phyloP scores from a whole-genome alignment of 2,888 invertebrate genomes.

The Tridacna gigas region DNA sequence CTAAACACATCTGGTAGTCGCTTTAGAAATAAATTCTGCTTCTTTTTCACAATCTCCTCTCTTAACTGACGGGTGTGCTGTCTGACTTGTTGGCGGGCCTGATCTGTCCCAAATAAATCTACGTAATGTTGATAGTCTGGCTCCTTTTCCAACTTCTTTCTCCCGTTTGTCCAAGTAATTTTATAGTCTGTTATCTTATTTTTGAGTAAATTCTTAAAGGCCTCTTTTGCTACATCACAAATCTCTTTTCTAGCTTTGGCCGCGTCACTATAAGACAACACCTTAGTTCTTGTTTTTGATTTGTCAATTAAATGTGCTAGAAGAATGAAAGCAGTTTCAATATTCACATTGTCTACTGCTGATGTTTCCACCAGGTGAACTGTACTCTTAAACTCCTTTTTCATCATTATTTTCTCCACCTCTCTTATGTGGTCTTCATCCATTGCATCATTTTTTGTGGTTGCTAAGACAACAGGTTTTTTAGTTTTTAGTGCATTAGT shows the following conservation, averaged over 20 bases:
- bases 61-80: constrained; percentile 92
- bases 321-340: constrained; percentile 94
- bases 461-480: constrained; percentile 97
- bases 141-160: constrained; percentile 93
- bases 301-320: constrained; percentile 97
- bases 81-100: constrained; percentile 91
- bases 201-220: constrained; percentile 94
- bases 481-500: constrained; percentile 95
- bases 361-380: constrained; percentile 97
- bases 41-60: constrained; percentile 91
- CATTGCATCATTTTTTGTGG: constrained; percentile 97
- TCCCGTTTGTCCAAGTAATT: constrained; percentile 88
- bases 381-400: constrained; percentile 93
- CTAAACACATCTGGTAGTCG: constrained; percentile 91
- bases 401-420: constrained; percentile 93
- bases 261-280: constrained; percentile 92
- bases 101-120: constrained; percentile 94
- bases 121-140: constrained; percentile 94
- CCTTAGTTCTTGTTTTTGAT: constrained; percentile 88
- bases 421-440: constrained; percentile 90
- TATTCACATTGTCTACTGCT: constrained; percentile 97
- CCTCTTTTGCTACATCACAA: constrained; percentile 95
- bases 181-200: constrained; percentile 92
- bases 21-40: constrained; percentile 91
- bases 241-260: constrained; percentile 94